These are phyloP conservation scores for Chouioia cunea DNA, from an alignment of 2,888 invertebrate species.

Conservation along the genomic window DNA sequence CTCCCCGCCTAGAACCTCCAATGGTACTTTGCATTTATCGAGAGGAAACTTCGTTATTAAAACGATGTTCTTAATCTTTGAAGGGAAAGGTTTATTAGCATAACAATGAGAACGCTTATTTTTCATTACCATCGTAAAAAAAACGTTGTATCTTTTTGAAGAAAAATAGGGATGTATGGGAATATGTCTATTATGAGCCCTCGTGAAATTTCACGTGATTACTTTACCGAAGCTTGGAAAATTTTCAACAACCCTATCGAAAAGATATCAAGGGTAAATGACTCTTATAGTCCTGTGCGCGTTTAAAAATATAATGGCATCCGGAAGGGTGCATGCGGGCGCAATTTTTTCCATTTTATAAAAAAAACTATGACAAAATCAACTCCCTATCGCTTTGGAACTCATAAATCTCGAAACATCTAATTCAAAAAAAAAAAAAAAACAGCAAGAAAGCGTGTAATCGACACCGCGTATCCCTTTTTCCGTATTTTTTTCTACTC, in stretches of 20 bases:
- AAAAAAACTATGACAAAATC: conserved; percentile 12
- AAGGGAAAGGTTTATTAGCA: too few species aligned
- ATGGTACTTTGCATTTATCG: conserved; percentile 1
- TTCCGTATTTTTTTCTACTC: neutral
- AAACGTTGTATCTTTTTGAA: too few species aligned
- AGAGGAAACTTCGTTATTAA: neutral
- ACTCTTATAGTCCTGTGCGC: neutral
- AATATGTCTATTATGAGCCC: too few species aligned
- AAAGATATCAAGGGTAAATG: too few species aligned
- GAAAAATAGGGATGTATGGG: too few species aligned
- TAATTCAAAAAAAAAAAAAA: conserved; percentile 5
- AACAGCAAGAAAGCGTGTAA: conserved; percentile 24
- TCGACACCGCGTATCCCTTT: conserved; percentile 9
- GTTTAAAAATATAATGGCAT: conserved; percentile 4
- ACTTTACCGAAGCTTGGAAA: too few species aligned
- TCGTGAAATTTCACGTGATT: too few species aligned
- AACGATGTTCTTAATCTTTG: too few species aligned
- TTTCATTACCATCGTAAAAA: too few species aligned
- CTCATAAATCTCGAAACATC: conserved; percentile 35
- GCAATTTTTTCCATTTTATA: conserved; percentile 3
- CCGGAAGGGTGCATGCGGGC: conserved; percentile 14
- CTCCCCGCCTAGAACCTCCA: conserved; percentile 11
- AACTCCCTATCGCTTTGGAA: conserved; percentile 6
- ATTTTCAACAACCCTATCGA: too few species aligned
- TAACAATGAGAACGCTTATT: too few species aligned